phyloP scores from a whole-genome alignment of 2,888 invertebrate species.

The Eristalis pertinax region DNA sequence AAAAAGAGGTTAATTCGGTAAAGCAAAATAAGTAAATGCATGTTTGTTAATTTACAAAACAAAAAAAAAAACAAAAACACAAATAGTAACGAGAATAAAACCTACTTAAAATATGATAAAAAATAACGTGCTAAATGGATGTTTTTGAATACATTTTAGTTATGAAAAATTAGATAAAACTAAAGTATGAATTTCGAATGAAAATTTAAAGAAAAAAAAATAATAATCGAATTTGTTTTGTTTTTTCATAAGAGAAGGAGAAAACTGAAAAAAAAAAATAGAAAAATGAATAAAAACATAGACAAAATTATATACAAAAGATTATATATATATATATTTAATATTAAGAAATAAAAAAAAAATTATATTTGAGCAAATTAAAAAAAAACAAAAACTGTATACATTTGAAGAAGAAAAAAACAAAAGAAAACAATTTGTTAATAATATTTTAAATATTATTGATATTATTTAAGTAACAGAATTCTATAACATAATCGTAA shows the following conservation, averaged over 20 bases:
- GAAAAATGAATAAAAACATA: slow-evolving; percentile 60
- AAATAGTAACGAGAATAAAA: slow-evolving; percentile 4
- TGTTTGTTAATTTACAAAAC: slow-evolving; percentile 56
- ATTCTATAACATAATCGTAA: slow-evolving; percentile 76
- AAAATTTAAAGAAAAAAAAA: slow-evolving; percentile 51
- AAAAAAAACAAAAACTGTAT: slow-evolving; percentile 76
- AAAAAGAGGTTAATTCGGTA: slow-evolving; percentile 54
- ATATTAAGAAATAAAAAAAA: slow-evolving; percentile 62
- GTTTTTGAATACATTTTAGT: slow-evolving; percentile 55
- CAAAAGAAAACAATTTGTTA: slow-evolving; percentile 54
- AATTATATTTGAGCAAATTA: slow-evolving; percentile 75
- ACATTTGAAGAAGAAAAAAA: slow-evolving; percentile 61
- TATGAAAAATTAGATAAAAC: slow-evolving; percentile 39
- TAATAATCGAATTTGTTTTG: slow-evolving; percentile 62
- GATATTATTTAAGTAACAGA: slow-evolving; percentile 56
- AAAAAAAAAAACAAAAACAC: slow-evolving; percentile 27
- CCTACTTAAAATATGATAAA: slow-evolving; percentile 32
- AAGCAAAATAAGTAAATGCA: slow-evolving; percentile 44
- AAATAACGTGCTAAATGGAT: slow-evolving; percentile 71
- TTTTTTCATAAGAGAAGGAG: slow-evolving; percentile 58
- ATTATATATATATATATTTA: slow-evolving; percentile 75
- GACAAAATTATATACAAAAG: slow-evolving; percentile 73
- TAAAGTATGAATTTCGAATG: slow-evolving; percentile 44
- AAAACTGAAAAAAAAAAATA: slow-evolving; percentile 52
- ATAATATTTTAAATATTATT: slow-evolving; percentile 70